Evolutionary conservation across 2,797 vertebrate genomes (phyloP).

Genomic region (Echiichthys vipera): DNA sequence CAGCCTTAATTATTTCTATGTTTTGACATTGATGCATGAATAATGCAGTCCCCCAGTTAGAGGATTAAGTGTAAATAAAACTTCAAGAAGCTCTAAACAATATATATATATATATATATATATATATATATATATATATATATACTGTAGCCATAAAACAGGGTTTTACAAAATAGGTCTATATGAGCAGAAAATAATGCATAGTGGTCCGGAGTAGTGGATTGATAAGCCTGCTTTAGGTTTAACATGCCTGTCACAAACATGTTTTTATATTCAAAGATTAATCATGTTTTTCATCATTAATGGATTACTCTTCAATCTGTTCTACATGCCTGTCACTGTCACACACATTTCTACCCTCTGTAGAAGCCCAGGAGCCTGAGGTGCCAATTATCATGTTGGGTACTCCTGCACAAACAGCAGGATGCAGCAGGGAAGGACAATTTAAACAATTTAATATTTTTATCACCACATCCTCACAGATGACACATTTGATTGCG

Average conservation of each 20-base stretch:
- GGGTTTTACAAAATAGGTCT: background rate
- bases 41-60: background rate
- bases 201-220: constrained; percentile 21
- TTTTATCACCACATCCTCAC: constrained; percentile 31
- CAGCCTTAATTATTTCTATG: background rate
- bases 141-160: background rate
- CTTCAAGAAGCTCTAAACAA: background rate
- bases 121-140: too few relatives aligned
- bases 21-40: background rate
- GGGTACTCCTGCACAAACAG: constrained; percentile 30
- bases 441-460: constrained; percentile 39
- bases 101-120: too few relatives aligned
- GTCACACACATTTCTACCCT: constrained; percentile 49
- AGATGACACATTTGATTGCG: constrained; percentile 49
- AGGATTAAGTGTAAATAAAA: background rate
- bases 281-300: constrained; percentile 60
- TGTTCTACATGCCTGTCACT: constrained; percentile 51
- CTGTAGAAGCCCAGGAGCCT: constrained; percentile 39
- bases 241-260: constrained; percentile 47
- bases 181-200: background rate
- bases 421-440: constrained; percentile 13
- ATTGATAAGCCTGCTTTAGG: constrained; percentile 42
- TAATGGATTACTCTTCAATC: constrained; percentile 62
- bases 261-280: constrained; percentile 40
- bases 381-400: constrained; percentile 47